A percentile compares a stretch with the other conserved stretches of the same genome.
Evolutionary conservation across 2,797 vertebrate genomes (phyloP).

Genomic region (Sphenodon punctatus): DNA sequence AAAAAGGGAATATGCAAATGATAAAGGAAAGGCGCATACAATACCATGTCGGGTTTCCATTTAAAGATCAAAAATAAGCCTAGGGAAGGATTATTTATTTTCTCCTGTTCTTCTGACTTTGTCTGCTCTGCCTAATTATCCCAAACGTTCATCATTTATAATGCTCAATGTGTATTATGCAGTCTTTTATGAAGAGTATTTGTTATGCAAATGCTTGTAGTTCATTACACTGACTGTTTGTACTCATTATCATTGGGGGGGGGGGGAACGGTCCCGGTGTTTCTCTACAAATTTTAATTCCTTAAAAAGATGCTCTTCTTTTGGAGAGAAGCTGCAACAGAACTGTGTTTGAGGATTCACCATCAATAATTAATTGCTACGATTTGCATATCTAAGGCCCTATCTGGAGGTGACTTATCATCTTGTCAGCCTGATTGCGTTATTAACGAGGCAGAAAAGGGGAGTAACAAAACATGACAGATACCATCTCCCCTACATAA

Average conservation of each 20-base stretch:
- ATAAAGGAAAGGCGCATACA: background rate
- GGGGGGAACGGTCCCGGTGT: background rate
- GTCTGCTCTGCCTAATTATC: background rate
- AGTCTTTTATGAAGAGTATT: constrained; percentile 14
- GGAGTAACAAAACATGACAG: background rate
- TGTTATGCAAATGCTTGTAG: constrained; percentile 26
- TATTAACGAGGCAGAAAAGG: background rate
- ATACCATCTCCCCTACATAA: background rate
- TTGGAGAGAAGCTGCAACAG: background rate
- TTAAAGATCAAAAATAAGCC: background rate
- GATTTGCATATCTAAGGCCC: background rate
- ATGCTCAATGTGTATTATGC: background rate
- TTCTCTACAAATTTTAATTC: constrained; percentile 1
- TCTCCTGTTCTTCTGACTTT: background rate
- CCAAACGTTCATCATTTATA: constrained; percentile 37
- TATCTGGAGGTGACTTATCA: background rate
- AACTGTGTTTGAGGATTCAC: background rate
- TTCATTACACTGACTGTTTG: constrained; percentile 9
- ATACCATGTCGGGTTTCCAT: background rate
- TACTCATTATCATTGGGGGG: constrained; percentile 1
- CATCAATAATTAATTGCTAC: constrained; percentile 4
- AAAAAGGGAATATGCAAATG: no score
- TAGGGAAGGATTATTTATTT: background rate
- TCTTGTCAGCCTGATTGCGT: background rate
- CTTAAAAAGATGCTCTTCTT: constrained; percentile 14